Evolutionary conservation across 2,797 vertebrate genomes (phyloP).

Genomic region (Falco rusticolus): DNA sequence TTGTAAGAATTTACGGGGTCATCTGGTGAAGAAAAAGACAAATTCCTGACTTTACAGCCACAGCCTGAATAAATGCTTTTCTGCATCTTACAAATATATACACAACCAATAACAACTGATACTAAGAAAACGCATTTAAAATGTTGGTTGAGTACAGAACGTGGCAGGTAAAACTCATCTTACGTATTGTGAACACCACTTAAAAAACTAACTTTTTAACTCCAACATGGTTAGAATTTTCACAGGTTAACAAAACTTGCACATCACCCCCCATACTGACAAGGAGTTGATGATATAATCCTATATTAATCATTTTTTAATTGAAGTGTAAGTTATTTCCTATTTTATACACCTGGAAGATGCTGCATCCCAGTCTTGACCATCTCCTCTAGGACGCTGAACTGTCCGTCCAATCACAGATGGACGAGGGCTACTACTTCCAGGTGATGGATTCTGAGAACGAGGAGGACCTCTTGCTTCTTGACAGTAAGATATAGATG

Average conservation of each 20-base stretch:
- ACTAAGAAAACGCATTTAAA: neutral
- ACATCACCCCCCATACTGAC: neutral
- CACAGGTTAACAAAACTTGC: neutral
- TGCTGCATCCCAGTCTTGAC: slow-evolving; percentile 91
- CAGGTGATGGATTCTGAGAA: slow-evolving; percentile 86
- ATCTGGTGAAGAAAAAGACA: neutral
- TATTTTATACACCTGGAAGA: slow-evolving; percentile 85
- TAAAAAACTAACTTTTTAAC: neutral
- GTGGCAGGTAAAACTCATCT: neutral
- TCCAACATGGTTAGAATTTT: neutral
- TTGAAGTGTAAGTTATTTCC: neutral
- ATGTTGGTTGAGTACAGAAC: neutral
- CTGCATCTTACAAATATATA: neutral
- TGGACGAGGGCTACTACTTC: slow-evolving; percentile 88
- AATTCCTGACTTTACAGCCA: neutral
- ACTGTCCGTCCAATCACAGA: slow-evolving; percentile 91
- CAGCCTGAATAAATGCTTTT: neutral
- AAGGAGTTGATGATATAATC: neutral
- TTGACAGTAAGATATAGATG: slow-evolving; percentile 88
- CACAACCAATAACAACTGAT: neutral
- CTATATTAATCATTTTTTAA: neutral
- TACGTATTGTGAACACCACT: neutral
- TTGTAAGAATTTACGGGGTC: neutral
- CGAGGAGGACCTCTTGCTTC: slow-evolving; percentile 79
- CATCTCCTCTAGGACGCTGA: slow-evolving; percentile 91